These are phyloP conservation scores for Pteronotus mesoamericanus DNA, from an alignment of 2,797 vertebrate species.

Conservation along the genomic window DNA sequence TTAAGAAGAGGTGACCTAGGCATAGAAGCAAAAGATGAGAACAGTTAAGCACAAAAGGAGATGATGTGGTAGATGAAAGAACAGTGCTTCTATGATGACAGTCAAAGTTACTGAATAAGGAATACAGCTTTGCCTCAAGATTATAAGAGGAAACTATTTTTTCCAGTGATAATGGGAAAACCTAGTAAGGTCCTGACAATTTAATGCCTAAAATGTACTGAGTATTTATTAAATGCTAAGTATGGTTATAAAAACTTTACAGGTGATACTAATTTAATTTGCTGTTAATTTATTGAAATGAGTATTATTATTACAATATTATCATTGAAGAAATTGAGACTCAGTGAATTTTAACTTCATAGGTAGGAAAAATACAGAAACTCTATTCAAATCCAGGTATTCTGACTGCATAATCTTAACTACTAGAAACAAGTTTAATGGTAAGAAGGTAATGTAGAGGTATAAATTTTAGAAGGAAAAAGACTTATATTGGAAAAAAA, in stretches of 20 bases:
- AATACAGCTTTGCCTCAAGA: background rate
- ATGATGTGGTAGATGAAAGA: background rate
- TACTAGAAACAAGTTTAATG: background rate
- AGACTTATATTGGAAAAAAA: background rate
- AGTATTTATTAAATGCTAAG: background rate
- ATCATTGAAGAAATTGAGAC: background rate
- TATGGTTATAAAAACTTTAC: background rate
- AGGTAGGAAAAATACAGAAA: background rate
- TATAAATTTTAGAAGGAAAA: background rate
- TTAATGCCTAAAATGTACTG: background rate
- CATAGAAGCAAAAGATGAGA: background rate
- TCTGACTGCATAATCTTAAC: background rate
- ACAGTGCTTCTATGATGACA: background rate
- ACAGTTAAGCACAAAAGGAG: background rate
- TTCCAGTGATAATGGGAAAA: background rate
- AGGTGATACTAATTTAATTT: background rate
- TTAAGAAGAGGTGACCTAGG: background rate
- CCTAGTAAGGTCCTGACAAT: background rate
- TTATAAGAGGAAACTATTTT: background rate
- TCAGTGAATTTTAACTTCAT: background rate
- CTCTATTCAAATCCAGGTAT: background rate
- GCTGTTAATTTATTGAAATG: background rate
- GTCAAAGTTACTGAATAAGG: background rate
- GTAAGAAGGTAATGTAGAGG: background rate
- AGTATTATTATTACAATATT: background rate